phyloP scores from a whole-genome alignment of 2,113 vertebrate species.

The Epinephelus lanceolatus region DNA sequence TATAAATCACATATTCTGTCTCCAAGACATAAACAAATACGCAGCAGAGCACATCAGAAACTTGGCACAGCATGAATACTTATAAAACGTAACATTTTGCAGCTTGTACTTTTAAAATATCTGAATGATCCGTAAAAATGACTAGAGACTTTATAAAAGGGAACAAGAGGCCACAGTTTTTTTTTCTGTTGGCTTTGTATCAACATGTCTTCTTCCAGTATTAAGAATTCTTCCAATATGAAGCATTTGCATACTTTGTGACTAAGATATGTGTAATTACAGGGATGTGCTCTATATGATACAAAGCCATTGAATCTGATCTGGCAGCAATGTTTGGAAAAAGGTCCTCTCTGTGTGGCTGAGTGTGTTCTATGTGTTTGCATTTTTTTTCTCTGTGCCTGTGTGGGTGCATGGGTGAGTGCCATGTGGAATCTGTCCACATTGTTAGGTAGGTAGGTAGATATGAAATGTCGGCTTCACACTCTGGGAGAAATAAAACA shows the following conservation, averaged over 20 bases:
- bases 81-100: conserved; percentile 68
- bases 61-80: conserved; percentile 77
- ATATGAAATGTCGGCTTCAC: conserved; percentile 28
- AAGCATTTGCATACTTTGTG: conserved; percentile 55
- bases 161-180: conserved; percentile 43
- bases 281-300: conserved; percentile 33
- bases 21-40: conserved; percentile 82
- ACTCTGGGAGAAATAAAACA: conserved; percentile 28
- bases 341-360: conserved; percentile 39
- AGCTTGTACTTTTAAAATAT: conserved; percentile 73
- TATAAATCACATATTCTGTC: conserved; percentile 82
- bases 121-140: conserved; percentile 75
- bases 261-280: conserved; percentile 58
- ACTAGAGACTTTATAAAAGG: conserved; percentile 65
- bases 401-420: conserved; percentile 57
- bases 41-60: conserved; percentile 72
- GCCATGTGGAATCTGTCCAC: conserved; percentile 55
- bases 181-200: conserved; percentile 48
- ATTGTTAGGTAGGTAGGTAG: conserved; percentile 40
- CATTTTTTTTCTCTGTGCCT: conserved; percentile 18
- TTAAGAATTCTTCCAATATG: conserved; percentile 35
- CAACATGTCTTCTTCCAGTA: conserved; percentile 44
- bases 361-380: conserved; percentile 8
- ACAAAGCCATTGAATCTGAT: conserved; percentile 50
- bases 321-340: conserved; percentile 34